These are phyloP conservation scores for Discoglossus pictus DNA, from an alignment of 2,797 vertebrate genomes.

Conservation along the genomic window DNA sequence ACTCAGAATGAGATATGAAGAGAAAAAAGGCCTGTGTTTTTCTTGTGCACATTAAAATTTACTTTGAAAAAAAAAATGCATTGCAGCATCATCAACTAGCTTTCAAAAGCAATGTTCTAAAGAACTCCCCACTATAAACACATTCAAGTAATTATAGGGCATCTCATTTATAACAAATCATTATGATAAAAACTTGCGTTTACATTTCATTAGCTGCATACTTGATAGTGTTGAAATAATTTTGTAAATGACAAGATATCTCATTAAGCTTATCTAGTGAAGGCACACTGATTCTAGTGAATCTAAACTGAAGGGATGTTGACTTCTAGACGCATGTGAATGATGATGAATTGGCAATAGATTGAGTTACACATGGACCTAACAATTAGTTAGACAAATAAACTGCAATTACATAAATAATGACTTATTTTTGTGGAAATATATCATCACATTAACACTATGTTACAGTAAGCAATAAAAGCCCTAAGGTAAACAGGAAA, in stretches of 20 bases:
- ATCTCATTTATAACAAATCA: conserved; percentile 15
- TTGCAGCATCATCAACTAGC: conserved; percentile 25
- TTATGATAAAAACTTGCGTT: conserved; percentile 24
- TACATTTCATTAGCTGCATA: conserved; percentile 26
- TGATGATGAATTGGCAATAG: background rate
- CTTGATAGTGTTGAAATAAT: conserved; percentile 24
- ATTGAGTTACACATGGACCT: background rate
- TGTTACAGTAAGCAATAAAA: too few relatives aligned
- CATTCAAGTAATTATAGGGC: conserved; percentile 14
- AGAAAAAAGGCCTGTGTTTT: conserved; percentile 18
- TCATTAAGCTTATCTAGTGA: conserved; percentile 13
- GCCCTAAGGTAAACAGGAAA: too few relatives aligned
- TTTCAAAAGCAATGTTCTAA: conserved; percentile 14
- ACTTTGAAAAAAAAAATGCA: conserved; percentile 11
- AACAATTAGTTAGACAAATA: background rate
- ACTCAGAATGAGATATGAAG: conserved; percentile 24
- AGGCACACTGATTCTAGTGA: conserved; percentile 6
- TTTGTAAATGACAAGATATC: conserved; percentile 31
- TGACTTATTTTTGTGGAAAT: too few relatives aligned
- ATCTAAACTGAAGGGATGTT: conserved; percentile 18
- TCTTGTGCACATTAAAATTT: conserved; percentile 21
- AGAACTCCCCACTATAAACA: conserved; percentile 20
- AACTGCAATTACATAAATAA: too few relatives aligned
- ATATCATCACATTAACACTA: too few relatives aligned
- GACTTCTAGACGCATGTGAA: background rate